A percentile compares a stretch with the other conserved stretches of the same genome.
These are phyloP conservation scores for Oryzias curvinotus DNA, from an alignment of 2,113 vertebrate species.

Conservation along the genomic window DNA sequence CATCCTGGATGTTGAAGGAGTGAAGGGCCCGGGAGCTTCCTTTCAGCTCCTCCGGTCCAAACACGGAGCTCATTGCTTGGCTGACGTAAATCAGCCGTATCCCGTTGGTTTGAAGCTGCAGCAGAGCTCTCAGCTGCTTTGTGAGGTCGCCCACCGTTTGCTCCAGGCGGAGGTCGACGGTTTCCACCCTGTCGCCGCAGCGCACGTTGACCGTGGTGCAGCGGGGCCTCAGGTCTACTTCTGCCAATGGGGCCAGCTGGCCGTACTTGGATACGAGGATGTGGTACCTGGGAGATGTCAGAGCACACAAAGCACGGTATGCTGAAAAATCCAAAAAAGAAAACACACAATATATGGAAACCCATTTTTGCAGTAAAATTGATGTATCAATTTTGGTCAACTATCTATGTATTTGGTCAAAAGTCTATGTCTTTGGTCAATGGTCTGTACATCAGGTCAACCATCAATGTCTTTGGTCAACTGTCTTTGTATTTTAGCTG, in stretches of 20 bases:
- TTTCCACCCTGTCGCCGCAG: constrained; percentile 86
- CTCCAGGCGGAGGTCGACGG: constrained; percentile 87
- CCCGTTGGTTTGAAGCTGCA: constrained; percentile 86
- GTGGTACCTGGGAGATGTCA: constrained; percentile 81
- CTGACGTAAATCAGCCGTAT: constrained; percentile 92
- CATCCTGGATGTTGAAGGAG: constrained; percentile 92
- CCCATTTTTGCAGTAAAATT: too few relatives aligned
- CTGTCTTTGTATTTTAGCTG: too few relatives aligned
- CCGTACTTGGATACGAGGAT: constrained; percentile 91
- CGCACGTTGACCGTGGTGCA: constrained; percentile 87
- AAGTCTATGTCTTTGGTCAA: too few relatives aligned
- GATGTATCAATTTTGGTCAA: too few relatives aligned
- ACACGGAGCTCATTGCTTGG: constrained; percentile 80
- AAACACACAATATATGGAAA: background rate
- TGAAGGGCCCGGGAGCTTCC: constrained; percentile 87
- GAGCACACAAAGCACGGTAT: background rate
- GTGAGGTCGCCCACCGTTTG: constrained; percentile 94
- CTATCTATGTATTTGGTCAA: too few relatives aligned
- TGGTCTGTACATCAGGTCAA: too few relatives aligned
- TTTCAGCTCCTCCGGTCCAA: constrained; percentile 92
- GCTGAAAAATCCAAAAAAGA: background rate
- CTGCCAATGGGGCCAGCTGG: constrained; percentile 90
- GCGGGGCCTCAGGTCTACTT: constrained; percentile 91
- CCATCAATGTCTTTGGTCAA: too few relatives aligned
- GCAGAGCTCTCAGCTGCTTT: constrained; percentile 85